These are phyloP conservation scores for Habropoda laboriosa DNA, from an alignment of 1,140 invertebrate genomes.

Conservation along the genomic window DNA sequence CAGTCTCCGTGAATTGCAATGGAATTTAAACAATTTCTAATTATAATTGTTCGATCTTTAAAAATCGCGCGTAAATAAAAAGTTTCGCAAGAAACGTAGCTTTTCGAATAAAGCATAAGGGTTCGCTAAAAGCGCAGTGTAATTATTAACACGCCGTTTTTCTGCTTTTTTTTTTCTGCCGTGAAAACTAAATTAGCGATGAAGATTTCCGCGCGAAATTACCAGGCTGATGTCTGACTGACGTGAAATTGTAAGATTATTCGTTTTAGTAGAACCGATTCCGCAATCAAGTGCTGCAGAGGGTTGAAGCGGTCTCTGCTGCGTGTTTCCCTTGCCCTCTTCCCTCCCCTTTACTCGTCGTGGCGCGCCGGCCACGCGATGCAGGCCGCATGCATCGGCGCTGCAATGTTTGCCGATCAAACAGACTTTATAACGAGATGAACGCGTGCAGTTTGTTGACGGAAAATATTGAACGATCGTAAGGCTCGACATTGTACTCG, in stretches of 20 bases:
- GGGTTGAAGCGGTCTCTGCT: not conserved
- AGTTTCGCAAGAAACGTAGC: too few species aligned
- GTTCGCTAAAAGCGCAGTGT: too few species aligned
- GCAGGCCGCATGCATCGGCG: conserved; percentile 47
- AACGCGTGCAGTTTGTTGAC: conserved; percentile 66
- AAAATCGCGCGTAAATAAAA: too few species aligned
- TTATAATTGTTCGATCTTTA: too few species aligned
- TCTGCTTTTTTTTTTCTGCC: too few species aligned
- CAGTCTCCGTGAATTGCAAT: too few species aligned
- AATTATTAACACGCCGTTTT: not conserved
- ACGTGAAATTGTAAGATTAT: conserved; percentile 9
- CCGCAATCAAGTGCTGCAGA: conserved; percentile 24
- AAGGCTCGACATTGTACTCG: conserved; percentile 64
- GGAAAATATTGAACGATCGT: conserved; percentile 71
- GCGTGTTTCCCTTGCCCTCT: not conserved
- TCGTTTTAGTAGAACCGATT: conserved; percentile 11
- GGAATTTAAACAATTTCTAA: too few species aligned
- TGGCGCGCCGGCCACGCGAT: conserved; percentile 37
- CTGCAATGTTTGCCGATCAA: conserved; percentile 70
- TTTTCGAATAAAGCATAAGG: too few species aligned
- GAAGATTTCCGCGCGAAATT: not conserved
- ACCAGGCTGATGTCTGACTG: too few species aligned
- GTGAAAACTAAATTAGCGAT: too few species aligned
- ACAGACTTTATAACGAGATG: conserved; percentile 73
- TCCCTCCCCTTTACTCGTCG: too few species aligned